A percentile compares a stretch with the other conserved stretches of the same genome.
These are phyloP conservation scores for Drosophila subsilvestris DNA, from an alignment of 2,888 invertebrate species.

Conservation along the genomic window DNA sequence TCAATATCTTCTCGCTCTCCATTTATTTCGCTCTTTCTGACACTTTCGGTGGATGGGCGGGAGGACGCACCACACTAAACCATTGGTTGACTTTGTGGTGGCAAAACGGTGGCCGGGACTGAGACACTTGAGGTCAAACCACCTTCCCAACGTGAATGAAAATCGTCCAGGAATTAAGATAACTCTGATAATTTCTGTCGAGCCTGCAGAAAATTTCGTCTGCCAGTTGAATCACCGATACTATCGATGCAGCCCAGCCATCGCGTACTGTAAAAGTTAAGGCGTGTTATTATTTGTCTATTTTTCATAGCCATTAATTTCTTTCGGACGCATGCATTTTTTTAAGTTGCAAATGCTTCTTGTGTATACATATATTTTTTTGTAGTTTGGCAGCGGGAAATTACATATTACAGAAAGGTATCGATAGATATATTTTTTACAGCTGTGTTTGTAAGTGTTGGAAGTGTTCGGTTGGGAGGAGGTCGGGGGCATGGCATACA, in stretches of 20 bases:
- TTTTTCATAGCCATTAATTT: not conserved
- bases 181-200: not conserved
- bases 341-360: not conserved
- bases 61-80: conserved; percentile 4
- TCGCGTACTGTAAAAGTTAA: not conserved
- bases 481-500: conserved; percentile 24
- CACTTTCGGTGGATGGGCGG: not conserved
- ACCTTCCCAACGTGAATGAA: not conserved
- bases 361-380: not conserved
- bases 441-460: conserved; percentile 8
- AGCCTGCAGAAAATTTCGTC: not conserved
- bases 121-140: not conserved
- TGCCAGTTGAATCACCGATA: not conserved
- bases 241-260: not conserved
- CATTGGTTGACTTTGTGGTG: not conserved
- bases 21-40: conserved; percentile 55
- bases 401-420: not conserved
- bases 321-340: not conserved
- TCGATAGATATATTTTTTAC: conserved; percentile 6
- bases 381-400: not conserved
- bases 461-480: not conserved
- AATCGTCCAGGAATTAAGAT: not conserved
- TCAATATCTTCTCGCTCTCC: conserved; percentile 89
- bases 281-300: not conserved
- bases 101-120: not conserved